A percentile compares a stretch with the other conserved stretches of the same genome.
Evolutionary conservation across 2,797 vertebrate genomes (phyloP).

Genomic region (Ctenopoma kingsleyae): DNA sequence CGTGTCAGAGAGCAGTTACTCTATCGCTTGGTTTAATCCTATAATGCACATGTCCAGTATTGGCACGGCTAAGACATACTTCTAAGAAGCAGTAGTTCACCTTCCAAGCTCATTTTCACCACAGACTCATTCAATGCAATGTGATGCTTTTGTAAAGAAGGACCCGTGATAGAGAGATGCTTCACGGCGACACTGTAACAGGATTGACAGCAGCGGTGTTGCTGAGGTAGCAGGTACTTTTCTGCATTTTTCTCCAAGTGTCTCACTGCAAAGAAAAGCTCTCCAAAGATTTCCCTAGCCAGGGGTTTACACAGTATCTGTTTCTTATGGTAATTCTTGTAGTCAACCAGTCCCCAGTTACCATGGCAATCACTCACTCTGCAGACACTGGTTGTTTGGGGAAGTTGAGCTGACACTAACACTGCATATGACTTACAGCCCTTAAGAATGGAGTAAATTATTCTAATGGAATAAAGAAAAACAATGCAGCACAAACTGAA

Average conservation of each 20-base stretch:
- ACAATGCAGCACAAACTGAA: background rate
- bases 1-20: conserved; percentile 6
- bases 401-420: conserved; percentile 27
- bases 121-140: conserved; percentile 10
- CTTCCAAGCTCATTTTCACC: conserved; percentile 23
- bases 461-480: background rate
- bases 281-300: conserved; percentile 51
- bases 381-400: conserved; percentile 30
- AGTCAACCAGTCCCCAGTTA: conserved; percentile 44
- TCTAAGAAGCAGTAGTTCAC: conserved; percentile 3
- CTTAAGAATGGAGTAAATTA: background rate
- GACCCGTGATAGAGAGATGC: conserved; percentile 3
- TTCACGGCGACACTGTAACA: background rate
- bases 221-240: conserved; percentile 41
- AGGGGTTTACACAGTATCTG: conserved; percentile 58
- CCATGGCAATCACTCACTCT: conserved; percentile 50
- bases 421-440: background rate
- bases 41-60: conserved; percentile 1
- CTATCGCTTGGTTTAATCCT: conserved; percentile 29
- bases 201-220: background rate
- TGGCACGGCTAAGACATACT: conserved; percentile 4
- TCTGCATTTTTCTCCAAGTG: conserved; percentile 37
- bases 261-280: conserved; percentile 51
- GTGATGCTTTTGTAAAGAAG: conserved; percentile 4
- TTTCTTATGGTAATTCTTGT: conserved; percentile 56